Evolutionary conservation across 1,140 invertebrate genomes (phyloP).

Genomic region (Asbolus verrucosus): DNA sequence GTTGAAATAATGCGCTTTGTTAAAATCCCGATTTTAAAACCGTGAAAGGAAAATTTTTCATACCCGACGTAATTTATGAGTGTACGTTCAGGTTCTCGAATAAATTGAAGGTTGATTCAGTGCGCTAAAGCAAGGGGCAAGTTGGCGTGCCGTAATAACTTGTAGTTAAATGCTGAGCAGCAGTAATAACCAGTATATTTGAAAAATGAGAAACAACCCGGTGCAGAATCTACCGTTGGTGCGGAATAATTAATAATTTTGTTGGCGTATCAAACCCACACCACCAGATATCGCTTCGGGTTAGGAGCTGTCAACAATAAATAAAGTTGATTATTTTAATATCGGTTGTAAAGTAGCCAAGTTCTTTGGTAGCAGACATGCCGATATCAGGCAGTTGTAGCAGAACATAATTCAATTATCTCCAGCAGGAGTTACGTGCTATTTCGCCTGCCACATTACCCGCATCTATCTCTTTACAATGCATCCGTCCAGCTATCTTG

Average conservation of each 20-base stretch:
- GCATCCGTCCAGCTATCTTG: no score
- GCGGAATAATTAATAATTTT: conserved; percentile 37
- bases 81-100: conserved; percentile 13
- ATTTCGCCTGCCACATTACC: not conserved
- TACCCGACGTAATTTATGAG: conserved; percentile 8
- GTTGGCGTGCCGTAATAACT: conserved; percentile 22
- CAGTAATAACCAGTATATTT: conserved; percentile 3
- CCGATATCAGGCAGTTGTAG: conserved; percentile 6
- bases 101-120: conserved; percentile 28
- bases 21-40: conserved; percentile 19
- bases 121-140: not conserved
- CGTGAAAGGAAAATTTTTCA: no score
- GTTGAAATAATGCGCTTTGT: no score
- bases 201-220: not conserved
- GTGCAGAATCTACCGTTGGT: conserved; percentile 14
- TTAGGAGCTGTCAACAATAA: conserved; percentile 18
- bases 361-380: not conserved
- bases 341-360: conserved; percentile 1
- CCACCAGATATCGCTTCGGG: not conserved
- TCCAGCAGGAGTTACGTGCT: not conserved
- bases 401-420: not conserved
- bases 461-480: not conserved
- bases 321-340: conserved; percentile 32
- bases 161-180: conserved; percentile 25
- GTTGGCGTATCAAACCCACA: no score